Base-by-base conservation (phyloP, 2,113 vertebrate genomes). In the Daboia siamensis region DNA sequence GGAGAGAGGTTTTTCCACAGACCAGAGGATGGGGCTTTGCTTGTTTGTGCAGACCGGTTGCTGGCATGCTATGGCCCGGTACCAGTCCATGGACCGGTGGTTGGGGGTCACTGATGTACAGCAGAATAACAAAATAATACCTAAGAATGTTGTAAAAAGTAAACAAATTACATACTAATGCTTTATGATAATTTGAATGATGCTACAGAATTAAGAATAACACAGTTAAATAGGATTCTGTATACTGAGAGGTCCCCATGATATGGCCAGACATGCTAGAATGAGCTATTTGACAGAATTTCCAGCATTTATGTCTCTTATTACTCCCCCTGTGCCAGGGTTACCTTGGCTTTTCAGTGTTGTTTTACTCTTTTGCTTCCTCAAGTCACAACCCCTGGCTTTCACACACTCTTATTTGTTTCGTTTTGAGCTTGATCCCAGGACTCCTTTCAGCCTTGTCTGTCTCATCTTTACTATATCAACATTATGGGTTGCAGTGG, bases 401-500 rank as follows among this genome's bases (percentile, higher is more conserved):
- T 84, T 94, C 0, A 55, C 94, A 0, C 88, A 93, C 89, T 94
- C 93, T 80, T 93, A 56, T 93, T 93, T 92, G 87, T 91, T 90
- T 87, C 94, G 55, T 92, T 90, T 88, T 44, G 12, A 64, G 23
- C 33, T 91, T 96, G 91, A 91, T 95, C 91, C 93, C 87, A 92
- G 39, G 59, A 88, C 93, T 93, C 84, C 80, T 94, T 96, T 95
- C 94, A 93, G 94, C 94, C 94, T 89, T 90, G 84, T 90, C 86
- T 96, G 96, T 94, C 93, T 96, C 69, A 87, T 91, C 91, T 91
- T 95, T 56, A n/a, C 56, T 39, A 12, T 95, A 93, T 95, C 86
- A 13, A 93, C 94, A n/a, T 92, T 96, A 84, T 95, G 91, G 91
- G 95, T 95, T 95, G 89, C 93, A 92, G 94, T 95, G 94, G 80